A percentile compares a stretch with the other conserved stretches of the same genome.
Conservation (phyloP, 1,140 invertebrate genomes). For the Caenorhabditis tropicalis region DNA sequence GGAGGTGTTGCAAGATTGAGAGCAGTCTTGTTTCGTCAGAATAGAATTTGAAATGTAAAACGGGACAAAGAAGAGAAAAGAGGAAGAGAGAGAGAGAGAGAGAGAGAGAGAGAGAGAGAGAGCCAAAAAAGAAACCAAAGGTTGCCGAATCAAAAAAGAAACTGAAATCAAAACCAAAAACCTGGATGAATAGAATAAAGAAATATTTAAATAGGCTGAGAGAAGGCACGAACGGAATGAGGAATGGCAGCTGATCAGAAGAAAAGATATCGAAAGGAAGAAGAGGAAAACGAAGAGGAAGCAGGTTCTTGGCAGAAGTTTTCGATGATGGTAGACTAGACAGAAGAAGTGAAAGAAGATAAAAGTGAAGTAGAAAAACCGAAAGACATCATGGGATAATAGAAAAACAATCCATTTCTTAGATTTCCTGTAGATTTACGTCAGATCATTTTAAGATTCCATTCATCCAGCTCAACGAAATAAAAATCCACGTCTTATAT, state of each 20-base stretch:
- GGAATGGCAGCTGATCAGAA: slow-evolving; percentile 35
- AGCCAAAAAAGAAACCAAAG: background rate
- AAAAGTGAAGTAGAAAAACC: background rate
- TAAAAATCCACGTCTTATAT: too few relatives aligned
- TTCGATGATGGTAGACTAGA: slow-evolving; percentile 25
- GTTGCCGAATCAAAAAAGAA: background rate
- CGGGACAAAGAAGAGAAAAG: background rate
- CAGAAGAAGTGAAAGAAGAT: slow-evolving; percentile 13
- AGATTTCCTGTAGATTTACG: background rate
- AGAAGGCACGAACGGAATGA: slow-evolving; percentile 28
- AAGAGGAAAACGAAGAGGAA: background rate
- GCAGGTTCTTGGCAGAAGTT: slow-evolving; percentile 9
- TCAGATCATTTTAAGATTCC: background rate
- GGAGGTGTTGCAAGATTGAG: slow-evolving; percentile 31
- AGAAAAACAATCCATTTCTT: background rate
- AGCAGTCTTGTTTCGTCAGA: slow-evolving; percentile 28
- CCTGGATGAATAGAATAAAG: background rate
- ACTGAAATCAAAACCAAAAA: slow-evolving; percentile 2
- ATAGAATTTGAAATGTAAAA: slow-evolving; percentile 37
- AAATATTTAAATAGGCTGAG: background rate
- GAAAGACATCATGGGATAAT: background rate
- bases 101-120: background rate
- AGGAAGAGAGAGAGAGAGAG: background rate
- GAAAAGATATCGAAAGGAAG: background rate
- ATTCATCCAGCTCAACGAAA: too few relatives aligned